Base-by-base conservation (phyloP, 2,113 vertebrate genomes). In the Xenopus borealis region DNA sequence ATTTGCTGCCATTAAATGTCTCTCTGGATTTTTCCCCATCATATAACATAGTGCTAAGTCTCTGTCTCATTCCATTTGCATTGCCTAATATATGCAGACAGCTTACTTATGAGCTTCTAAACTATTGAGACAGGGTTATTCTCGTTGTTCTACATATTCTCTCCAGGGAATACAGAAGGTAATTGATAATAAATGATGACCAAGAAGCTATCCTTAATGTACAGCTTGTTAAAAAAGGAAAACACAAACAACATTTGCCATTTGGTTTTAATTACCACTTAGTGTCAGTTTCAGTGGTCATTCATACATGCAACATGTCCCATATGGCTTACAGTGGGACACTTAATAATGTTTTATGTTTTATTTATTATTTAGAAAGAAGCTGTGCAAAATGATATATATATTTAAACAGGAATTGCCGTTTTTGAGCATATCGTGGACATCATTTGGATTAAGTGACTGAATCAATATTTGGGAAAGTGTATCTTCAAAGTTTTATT, bases 61-160 rank as follows among this genome's bases (percentile, higher is more conserved):
- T 70, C 59, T 76, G 73, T 69, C 66, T 75, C n/a, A 44, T 76
- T 70, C 74, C 59, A 69, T 76, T 75, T 76, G 50, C 66, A 69
- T 63, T 57, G 2, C 23, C 18, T 69, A 76, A 76, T 76, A 23
- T 76, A 76, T 76, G 74, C 74, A 70, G 74, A 70, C 74, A 76
- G 74, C 66, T 76, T 76, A 76, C 74, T 76, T 76, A 76, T 76
- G 66, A 76, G 74, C 67, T 76, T 69, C 74, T 70, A 70, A 76
- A 64, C 74, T 63, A 70, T 64, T 23, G 30, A 69, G 74, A 76
- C 74, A 75, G 66, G 74, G 74, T 70, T 76, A 76, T 62, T 70
- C 67, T 70, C 74, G 30, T 57, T 73, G 58, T 64, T 64, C 66
- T 40, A 30, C 55, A 59, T 18, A 11, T 7, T 33, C 66, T 76